Conservation (phyloP, 1,140 invertebrate species). For the Lamellibrachia luymesi region DNA sequence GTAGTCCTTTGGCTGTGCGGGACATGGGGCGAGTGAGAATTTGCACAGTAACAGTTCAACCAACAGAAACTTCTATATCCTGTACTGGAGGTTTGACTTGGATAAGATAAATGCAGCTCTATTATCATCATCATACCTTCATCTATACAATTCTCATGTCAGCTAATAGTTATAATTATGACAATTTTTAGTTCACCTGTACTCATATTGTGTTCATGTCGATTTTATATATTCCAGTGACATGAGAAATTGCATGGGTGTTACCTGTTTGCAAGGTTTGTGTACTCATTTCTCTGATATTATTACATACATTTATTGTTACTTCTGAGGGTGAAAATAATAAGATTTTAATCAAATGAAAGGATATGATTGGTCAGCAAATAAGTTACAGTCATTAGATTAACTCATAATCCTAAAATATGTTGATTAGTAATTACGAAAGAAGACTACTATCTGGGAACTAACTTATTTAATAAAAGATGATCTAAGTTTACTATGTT, state of each 20-base stretch:
- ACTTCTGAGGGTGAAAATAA: neutral
- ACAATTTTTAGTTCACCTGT: neutral
- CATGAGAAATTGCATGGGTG: neutral
- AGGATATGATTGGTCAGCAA: neutral
- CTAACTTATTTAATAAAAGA: neutral
- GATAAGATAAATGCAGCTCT: no score
- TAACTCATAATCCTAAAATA: neutral
- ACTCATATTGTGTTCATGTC: neutral
- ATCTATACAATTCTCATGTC: neutral
- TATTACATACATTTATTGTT: neutral
- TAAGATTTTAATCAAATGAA: neutral
- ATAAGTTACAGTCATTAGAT: neutral
- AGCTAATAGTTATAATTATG: neutral
- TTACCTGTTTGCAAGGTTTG: neutral
- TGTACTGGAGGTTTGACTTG: neutral
- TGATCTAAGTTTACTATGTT: neutral
- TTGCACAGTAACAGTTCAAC: neutral
- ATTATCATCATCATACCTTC: neutral
- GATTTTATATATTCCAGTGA: neutral
- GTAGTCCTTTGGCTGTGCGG: constrained; percentile 70
- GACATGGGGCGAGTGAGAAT: neutral
- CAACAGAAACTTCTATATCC: no score
- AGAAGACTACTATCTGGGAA: neutral
- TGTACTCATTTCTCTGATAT: neutral
- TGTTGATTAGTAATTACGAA: neutral